phyloP scores from a whole-genome alignment of 2,797 vertebrate genomes.

The Eupleurogrammus muticus region DNA sequence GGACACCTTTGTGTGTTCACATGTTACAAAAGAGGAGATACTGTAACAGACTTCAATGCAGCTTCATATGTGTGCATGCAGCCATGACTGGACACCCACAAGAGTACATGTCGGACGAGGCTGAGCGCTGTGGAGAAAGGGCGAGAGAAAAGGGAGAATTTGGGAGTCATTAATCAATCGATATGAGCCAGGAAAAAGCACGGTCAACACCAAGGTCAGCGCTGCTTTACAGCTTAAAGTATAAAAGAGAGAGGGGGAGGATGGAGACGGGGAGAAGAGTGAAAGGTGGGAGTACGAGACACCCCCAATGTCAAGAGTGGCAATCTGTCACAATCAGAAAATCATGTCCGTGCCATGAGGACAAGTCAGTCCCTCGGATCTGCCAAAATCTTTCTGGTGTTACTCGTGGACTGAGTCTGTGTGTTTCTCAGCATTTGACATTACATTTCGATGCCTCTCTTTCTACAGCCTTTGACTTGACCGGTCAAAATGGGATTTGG shows the following conservation, averaged over 20 bases:
- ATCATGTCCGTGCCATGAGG: too few relatives aligned
- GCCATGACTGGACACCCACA: constrained; percentile 4
- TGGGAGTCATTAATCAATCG: constrained; percentile 64
- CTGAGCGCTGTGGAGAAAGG: background rate
- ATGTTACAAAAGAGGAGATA: background rate
- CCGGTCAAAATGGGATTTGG: too few relatives aligned
- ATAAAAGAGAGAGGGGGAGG: background rate
- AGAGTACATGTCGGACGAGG: background rate
- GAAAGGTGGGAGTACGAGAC: background rate
- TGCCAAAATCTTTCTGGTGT: too few relatives aligned
- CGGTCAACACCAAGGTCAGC: constrained; percentile 49
- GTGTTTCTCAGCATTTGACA: too few relatives aligned
- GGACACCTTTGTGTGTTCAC: background rate
- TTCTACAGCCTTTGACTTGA: too few relatives aligned
- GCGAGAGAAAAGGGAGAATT: background rate
- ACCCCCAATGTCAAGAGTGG: too few relatives aligned
- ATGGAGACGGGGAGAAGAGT: background rate
- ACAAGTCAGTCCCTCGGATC: too few relatives aligned
- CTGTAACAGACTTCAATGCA: background rate
- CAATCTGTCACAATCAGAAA: too few relatives aligned
- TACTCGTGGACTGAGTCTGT: too few relatives aligned
- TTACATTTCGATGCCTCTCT: too few relatives aligned
- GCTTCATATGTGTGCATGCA: background rate
- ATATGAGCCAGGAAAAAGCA: constrained; percentile 50
- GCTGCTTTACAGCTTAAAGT: constrained; percentile 36